These are phyloP conservation scores for Kryptopterus vitreolus DNA, from an alignment of 2,797 vertebrate genomes.

Conservation along the genomic window DNA sequence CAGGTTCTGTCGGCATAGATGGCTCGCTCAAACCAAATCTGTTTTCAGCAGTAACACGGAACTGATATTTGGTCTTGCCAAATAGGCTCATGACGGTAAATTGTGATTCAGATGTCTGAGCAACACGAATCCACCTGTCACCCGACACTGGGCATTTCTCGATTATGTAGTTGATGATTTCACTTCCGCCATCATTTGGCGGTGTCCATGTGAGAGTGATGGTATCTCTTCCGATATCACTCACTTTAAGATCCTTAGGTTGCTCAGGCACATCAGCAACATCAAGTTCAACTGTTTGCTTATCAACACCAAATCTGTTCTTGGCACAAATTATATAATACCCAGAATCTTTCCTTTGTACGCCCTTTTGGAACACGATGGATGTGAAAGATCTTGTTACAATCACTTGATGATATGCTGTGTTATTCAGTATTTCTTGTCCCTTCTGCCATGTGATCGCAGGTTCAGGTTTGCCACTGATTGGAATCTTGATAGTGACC, in stretches of 20 bases:
- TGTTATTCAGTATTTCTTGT: slow-evolving; percentile 94
- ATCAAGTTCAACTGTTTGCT: slow-evolving; percentile 96
- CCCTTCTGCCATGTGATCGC: slow-evolving; percentile 98
- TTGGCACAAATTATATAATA: slow-evolving; percentile 97
- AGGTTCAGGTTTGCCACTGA: slow-evolving; percentile 95
- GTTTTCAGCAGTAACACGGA: slow-evolving; percentile 95
- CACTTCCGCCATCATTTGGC: slow-evolving; percentile 90
- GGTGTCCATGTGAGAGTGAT: slow-evolving; percentile 93
- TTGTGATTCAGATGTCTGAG: slow-evolving; percentile 85
- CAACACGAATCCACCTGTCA: slow-evolving; percentile 96
- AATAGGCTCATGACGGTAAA: slow-evolving; percentile 92
- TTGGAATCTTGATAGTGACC: slow-evolving; percentile 96
- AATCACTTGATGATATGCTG: slow-evolving; percentile 93
- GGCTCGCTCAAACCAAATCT: slow-evolving; percentile 90
- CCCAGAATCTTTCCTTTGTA: slow-evolving; percentile 91
- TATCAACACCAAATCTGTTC: slow-evolving; percentile 96
- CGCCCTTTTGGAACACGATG: slow-evolving; percentile 93
- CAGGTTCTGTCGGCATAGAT: slow-evolving; percentile 86
- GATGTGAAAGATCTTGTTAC: slow-evolving; percentile 97
- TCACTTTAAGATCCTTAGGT: slow-evolving; percentile 88
- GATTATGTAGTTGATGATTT: slow-evolving; percentile 88
- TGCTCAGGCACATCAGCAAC: slow-evolving; percentile 94
- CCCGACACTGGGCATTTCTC: slow-evolving; percentile 94
- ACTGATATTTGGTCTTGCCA: slow-evolving; percentile 97
- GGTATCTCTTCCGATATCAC: slow-evolving; percentile 87